A percentile compares a stretch with the other conserved stretches of the same genome.
Conservation (phyloP, 2,797 vertebrate genomes). For the Lemur catta region DNA sequence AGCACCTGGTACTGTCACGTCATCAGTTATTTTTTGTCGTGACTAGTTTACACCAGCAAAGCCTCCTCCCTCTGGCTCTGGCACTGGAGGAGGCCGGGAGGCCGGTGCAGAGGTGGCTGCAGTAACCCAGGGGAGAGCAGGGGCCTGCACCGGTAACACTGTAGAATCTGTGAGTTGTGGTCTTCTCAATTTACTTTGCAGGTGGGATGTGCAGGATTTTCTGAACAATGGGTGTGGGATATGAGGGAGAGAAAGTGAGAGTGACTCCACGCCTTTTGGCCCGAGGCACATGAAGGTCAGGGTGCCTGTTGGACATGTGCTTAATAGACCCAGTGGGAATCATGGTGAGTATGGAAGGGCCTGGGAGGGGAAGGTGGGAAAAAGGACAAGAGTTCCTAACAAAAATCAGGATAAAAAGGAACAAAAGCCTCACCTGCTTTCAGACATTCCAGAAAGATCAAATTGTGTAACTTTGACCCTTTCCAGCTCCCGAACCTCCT, state of each 20-base stretch:
- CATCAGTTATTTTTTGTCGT: too few relatives aligned
- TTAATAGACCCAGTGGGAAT: neutral
- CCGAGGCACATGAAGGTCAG: neutral
- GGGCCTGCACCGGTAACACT: neutral
- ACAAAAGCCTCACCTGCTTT: neutral
- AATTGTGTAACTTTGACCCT: neutral
- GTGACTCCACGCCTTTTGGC: neutral
- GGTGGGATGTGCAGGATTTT: neutral
- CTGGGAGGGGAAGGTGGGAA: neutral
- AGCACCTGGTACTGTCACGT: neutral
- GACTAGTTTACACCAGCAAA: neutral
- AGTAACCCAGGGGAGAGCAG: neutral
- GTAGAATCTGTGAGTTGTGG: neutral
- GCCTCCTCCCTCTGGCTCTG: neutral
- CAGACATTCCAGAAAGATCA: neutral
- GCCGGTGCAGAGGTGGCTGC: neutral
- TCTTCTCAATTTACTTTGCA: neutral
- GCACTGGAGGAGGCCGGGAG: too few relatives aligned
- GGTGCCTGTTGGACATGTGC: too few relatives aligned
- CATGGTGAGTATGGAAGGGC: neutral
- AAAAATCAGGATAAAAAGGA: neutral
- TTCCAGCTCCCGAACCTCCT: constrained; percentile 17
- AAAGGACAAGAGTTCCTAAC: neutral
- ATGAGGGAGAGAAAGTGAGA: neutral
- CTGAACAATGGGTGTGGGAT: neutral